Conservation (phyloP, 2,113 vertebrate species). For the Sus scrofa region DNA sequence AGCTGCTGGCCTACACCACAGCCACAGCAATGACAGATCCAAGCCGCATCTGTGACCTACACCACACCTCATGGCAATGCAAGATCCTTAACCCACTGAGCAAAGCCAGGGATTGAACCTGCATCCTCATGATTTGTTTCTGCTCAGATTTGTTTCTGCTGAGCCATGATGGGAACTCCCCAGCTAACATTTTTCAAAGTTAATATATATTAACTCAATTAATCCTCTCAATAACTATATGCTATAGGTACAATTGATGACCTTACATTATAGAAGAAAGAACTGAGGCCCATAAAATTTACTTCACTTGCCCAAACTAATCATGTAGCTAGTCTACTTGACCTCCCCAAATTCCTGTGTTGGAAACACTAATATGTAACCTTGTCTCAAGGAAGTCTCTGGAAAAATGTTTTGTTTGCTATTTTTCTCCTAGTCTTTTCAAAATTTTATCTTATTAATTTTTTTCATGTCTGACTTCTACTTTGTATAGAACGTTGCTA, state of each 20-base stretch:
- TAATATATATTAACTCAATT: background rate
- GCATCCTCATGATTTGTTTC: no score
- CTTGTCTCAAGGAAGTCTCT: constrained; percentile 3
- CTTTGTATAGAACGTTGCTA: background rate
- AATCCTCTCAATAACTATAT: background rate
- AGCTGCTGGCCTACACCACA: no score
- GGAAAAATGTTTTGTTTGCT: background rate
- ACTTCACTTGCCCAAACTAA: background rate
- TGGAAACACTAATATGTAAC: background rate
- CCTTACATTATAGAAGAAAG: background rate
- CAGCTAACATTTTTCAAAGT: background rate
- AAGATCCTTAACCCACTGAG: no score
- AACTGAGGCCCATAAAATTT: background rate
- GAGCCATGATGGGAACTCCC: no score
- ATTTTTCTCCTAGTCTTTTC: background rate
- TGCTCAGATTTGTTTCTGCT: no score
- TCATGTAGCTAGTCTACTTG: background rate
- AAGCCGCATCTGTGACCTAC: no score
- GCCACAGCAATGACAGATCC: no score
- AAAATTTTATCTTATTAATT: background rate
- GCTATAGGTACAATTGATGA: background rate
- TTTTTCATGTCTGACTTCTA: background rate
- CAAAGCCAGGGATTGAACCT: no score
- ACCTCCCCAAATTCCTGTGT: background rate
- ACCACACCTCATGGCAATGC: no score